These are phyloP conservation scores for Fratercula arctica DNA, from an alignment of 2,797 vertebrate genomes.

Conservation along the genomic window DNA sequence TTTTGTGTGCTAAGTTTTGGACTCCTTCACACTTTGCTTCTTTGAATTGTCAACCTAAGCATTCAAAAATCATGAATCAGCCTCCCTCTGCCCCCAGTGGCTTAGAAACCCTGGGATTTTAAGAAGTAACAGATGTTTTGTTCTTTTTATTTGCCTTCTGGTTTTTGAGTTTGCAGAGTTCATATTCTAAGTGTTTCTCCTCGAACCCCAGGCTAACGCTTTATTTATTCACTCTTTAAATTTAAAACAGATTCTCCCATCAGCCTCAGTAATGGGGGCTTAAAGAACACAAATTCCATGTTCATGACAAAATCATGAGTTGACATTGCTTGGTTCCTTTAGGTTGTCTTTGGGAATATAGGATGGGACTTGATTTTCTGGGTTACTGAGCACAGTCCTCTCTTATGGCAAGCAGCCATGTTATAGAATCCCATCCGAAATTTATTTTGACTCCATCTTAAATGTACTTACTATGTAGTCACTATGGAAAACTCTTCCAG, in stretches of 20 bases:
- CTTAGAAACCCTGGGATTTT: slow-evolving; percentile 45
- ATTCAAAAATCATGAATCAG: slow-evolving; percentile 53
- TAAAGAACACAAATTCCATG: slow-evolving; percentile 1
- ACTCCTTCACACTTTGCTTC: slow-evolving; percentile 24
- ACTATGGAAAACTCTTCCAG: neutral
- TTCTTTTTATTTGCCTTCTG: slow-evolving; percentile 56
- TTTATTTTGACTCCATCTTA: neutral
- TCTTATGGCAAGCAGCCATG: neutral
- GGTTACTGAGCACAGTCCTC: neutral
- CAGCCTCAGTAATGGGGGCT: neutral
- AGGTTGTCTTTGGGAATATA: neutral
- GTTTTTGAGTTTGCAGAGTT: slow-evolving; percentile 39
- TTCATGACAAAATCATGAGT: neutral
- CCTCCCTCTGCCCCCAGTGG: slow-evolving; percentile 27
- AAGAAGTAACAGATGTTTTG: slow-evolving; percentile 63
- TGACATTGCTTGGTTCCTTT: neutral
- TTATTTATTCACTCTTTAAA: slow-evolving; percentile 21
- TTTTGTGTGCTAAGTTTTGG: slow-evolving; percentile 33
- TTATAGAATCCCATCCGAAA: neutral
- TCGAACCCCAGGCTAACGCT: neutral
- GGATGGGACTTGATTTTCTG: slow-evolving; percentile 2
- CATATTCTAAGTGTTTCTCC: slow-evolving; percentile 25
- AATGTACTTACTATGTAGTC: neutral
- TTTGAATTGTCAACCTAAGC: slow-evolving; percentile 55
- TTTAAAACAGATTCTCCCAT: slow-evolving; percentile 15